Evolutionary conservation across 2,888 invertebrate genomes (phyloP).

Genomic region (Heliothis peltigera): DNA sequence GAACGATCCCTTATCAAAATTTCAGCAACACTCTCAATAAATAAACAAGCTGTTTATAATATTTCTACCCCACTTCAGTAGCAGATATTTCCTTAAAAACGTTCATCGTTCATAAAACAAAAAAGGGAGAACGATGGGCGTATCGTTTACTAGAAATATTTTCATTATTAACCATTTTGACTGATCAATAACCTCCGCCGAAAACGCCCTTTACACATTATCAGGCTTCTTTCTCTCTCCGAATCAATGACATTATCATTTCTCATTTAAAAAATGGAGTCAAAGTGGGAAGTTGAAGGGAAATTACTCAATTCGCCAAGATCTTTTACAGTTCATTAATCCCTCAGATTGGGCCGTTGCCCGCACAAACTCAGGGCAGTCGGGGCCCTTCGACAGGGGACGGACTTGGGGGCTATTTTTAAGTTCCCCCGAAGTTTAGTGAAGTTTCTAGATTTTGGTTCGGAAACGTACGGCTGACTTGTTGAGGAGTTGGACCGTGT

Average conservation of each 20-base stretch:
- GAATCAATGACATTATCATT: constrained; percentile 75
- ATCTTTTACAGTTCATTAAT: constrained; percentile 88
- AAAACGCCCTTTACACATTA: constrained; percentile 56
- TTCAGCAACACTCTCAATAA: constrained; percentile 6
- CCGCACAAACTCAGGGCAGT: constrained; percentile 78
- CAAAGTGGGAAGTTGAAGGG: constrained; percentile 68
- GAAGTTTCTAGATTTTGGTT: constrained; percentile 29
- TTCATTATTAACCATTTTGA: constrained; percentile 54
- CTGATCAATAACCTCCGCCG: constrained; percentile 49
- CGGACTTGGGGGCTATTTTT: constrained; percentile 60
- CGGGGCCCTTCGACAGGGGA: constrained; percentile 72
- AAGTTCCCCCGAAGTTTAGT: constrained; percentile 23
- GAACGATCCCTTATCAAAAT: not conserved
- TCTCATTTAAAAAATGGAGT: constrained; percentile 75
- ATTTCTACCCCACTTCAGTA: constrained; percentile 5
- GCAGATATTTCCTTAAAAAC: constrained; percentile 36
- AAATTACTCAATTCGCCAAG: constrained; percentile 83
- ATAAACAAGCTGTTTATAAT: constrained; percentile 18
- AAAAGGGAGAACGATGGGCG: constrained; percentile 20
- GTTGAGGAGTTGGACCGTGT: constrained; percentile 13
- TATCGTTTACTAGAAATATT: constrained; percentile 50
- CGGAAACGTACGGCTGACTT: constrained; percentile 19
- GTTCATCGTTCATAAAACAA: constrained; percentile 36
- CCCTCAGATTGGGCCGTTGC: constrained; percentile 79
- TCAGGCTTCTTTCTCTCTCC: constrained; percentile 48